Evolutionary conservation across 2,797 vertebrate genomes (phyloP), one percentile per base, ranked within the genome.

Genomic region (Lagodon rhomboides): DNA sequence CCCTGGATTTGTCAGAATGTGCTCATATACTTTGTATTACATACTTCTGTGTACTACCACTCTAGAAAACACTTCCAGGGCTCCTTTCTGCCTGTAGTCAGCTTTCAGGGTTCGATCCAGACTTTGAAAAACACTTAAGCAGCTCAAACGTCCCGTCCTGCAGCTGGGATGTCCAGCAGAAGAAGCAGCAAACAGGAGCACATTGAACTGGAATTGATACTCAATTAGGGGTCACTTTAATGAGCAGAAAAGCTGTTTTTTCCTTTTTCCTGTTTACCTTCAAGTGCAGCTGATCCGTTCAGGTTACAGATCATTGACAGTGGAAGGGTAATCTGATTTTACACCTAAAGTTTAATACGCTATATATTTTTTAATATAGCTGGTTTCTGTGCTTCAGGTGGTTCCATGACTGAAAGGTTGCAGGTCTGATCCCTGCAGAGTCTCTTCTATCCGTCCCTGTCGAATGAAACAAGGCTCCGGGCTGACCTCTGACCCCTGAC

Each of bases 171-270:
- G 25, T 75, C 54, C 73, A 13, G 70, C 47, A 12, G 38, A 13
- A 51, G 67, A 75, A 77, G 65, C 74, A 59, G 62, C 78, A 25
- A 49, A 69, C 74, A 4, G 75, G 62, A 0, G 62, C 51, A 23
- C 50, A 80, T 63, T 17, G 77, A 83, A 34, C 64, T 3, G 65
- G 54, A 18, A 88, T 76, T 80, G 87, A 86, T 86, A 47, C 46
- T 78, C 68, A 18, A 60, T 84, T 43, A 89, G 71, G 38, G 66
- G 60, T 50, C 1, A 0, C 65, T 51, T 63, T 85, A 85, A 85
- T 75, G 75, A 81, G 75, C 51, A 80, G 84, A 75, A 72, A 81
- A 79, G 82, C 83, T 13, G 53, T 62, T 82, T 86, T 80, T 68
- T 64, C 27, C 41, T 73, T 82, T 59, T 74, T 63, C 15, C 62